A percentile compares a stretch with the other conserved stretches of the same genome.
phyloP scores from a whole-genome alignment of 2,113 vertebrate species.

The Glaucidium brasilianum region DNA sequence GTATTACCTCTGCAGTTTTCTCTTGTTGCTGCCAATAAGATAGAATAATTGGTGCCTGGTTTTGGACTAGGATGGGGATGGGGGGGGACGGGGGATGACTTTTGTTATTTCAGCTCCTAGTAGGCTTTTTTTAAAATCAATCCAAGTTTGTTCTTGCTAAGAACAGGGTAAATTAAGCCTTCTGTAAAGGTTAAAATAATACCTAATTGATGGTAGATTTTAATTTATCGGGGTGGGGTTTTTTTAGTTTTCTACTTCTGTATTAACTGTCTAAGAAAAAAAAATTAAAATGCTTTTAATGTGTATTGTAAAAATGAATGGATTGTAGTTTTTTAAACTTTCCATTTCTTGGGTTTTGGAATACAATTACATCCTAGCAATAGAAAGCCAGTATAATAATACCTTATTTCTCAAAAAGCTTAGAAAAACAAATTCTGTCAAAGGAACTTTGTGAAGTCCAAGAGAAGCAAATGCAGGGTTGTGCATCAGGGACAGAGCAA shows the following conservation, averaged over 20 bases:
- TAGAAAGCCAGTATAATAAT: background rate
- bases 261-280: background rate
- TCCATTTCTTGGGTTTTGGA: constrained; percentile 5
- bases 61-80: background rate
- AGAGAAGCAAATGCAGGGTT: background rate
- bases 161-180: background rate
- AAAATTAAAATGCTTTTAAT: background rate
- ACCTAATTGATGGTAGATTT: background rate
- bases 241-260: background rate
- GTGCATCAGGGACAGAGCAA: background rate
- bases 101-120: constrained; percentile 3
- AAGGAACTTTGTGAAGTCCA: background rate
- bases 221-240: background rate
- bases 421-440: constrained; percentile 10
- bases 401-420: background rate
- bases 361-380: background rate
- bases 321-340: constrained; percentile 16
- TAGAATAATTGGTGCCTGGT: background rate
- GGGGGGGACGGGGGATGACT: background rate
- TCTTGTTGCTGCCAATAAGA: constrained; percentile 7
- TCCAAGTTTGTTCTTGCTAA: constrained; percentile 24
- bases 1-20: constrained; percentile 29
- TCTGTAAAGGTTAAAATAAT: constrained; percentile 43
- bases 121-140: background rate
- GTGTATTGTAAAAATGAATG: constrained; percentile 18